A percentile compares a stretch with the other conserved stretches of the same genome.
Conservation (phyloP, 2,797 vertebrate species). For the Limosa lapponica region DNA sequence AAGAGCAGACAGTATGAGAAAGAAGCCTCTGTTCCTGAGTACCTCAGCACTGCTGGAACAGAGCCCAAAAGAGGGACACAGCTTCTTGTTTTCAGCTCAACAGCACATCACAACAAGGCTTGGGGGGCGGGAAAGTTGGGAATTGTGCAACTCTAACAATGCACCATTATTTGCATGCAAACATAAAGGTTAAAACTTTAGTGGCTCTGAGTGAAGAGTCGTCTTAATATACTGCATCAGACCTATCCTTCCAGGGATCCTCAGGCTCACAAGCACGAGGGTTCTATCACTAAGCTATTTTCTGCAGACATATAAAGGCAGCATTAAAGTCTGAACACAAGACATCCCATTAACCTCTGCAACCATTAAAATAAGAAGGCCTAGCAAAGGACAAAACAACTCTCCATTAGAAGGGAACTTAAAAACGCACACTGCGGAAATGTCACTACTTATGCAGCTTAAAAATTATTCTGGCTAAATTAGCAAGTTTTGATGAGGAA, state of each 20-base stretch:
- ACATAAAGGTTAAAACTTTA: background rate
- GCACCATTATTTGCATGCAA: background rate
- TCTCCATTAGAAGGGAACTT: background rate
- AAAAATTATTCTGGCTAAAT: background rate
- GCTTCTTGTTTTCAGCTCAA: background rate
- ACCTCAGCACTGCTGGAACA: background rate
- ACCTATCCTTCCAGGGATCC: background rate
- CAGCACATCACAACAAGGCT: background rate
- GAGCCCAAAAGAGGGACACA: background rate
- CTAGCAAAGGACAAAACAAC: background rate
- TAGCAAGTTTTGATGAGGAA: background rate
- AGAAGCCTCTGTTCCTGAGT: background rate
- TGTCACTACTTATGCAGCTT: background rate
- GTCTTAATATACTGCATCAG: background rate
- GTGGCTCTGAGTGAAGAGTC: background rate
- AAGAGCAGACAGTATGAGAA: background rate
- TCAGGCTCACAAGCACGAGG: background rate
- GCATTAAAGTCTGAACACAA: background rate
- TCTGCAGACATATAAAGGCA: background rate
- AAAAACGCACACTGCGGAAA: background rate
- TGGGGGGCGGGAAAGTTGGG: rapidly evolving
- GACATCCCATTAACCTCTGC: background rate
- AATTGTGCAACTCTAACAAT: background rate
- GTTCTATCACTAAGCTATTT: background rate
- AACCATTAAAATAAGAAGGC: background rate